Base-by-base conservation (phyloP, 2,888 invertebrate genomes). In the Belgica antarctica region DNA sequence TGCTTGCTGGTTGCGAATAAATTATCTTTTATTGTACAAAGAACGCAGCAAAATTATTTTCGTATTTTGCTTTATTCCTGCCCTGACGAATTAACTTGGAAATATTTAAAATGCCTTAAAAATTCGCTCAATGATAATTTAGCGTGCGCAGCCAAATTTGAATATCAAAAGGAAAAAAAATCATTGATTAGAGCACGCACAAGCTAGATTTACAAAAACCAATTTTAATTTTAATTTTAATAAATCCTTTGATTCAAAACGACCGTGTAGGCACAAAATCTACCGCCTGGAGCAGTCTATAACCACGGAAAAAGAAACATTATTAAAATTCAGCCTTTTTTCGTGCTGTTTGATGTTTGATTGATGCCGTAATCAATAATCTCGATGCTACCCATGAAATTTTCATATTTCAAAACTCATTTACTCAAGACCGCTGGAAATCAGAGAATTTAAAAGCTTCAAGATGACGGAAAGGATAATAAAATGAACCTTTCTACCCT, bases 321-420 rank as follows among this genome's bases (percentile, higher is more conserved):
- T 24, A 63, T 41, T 34, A 24, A 22, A 22, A 41, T 63, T 41
- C 28, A 34, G 36, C 22, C 1, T 25, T 25, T 25, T 12, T 5
- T 31, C 12, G 46, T 15, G 7, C 46, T n/a, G 17, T 46, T 65
- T 65, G 47, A 65, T 65, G 36, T 65, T 36, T 65, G 65, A 65
- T 46, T 65, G 65, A 65, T 65, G 46, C 17, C 47, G 27, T n/a
- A 46, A 47, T 65, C 65, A 46, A 65, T 47, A 65, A 46, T 62
- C 17, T 22, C 17, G 22, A 52, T 15, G 19, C 10, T 22, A 7
- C 41, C 2, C n/a, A 63, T 41, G 36, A 31, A 63, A 63, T 22
- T 41, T 36, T 62, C 36, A 62, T 62, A 62, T 22, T 62, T 17
- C 62, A 15, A 59, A 34, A 19, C 36, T 63, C 63, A 63, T 63